Evolutionary conservation across 2,888 invertebrate species (phyloP).

Genomic region (Tiphia femorata): DNA sequence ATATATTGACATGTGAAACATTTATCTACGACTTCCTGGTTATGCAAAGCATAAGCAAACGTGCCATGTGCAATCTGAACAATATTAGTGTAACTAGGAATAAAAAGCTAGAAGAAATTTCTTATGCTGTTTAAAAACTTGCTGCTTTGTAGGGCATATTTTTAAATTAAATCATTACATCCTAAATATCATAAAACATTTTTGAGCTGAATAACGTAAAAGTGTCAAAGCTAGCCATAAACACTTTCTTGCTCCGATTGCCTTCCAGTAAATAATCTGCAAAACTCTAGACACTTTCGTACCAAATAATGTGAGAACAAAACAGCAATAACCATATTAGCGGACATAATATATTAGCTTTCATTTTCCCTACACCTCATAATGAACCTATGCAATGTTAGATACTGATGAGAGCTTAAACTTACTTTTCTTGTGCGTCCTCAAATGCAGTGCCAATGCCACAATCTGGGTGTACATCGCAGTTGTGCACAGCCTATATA

Average conservation of each 20-base stretch:
- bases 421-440: slow-evolving; percentile 68
- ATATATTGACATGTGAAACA: too few relatives aligned
- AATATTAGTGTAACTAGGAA: slow-evolving; percentile 22
- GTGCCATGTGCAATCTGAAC: slow-evolving; percentile 47
- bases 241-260: too few relatives aligned
- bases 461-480: slow-evolving; percentile 72
- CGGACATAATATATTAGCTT: slow-evolving; percentile 44
- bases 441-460: slow-evolving; percentile 72
- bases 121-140: slow-evolving; percentile 23
- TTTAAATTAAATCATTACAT: too few relatives aligned
- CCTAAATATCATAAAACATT: too few relatives aligned
- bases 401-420: slow-evolving; percentile 19
- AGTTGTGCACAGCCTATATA: slow-evolving; percentile 69
- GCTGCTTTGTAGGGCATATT: slow-evolving; percentile 39
- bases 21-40: not conserved
- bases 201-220: too few relatives aligned
- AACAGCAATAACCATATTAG: slow-evolving; percentile 51
- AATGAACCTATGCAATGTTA: slow-evolving; percentile 5
- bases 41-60: slow-evolving; percentile 47
- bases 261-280: too few relatives aligned
- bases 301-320: too few relatives aligned
- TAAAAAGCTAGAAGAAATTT: slow-evolving; percentile 3
- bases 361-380: slow-evolving; percentile 22
- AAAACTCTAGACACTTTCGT: too few relatives aligned
- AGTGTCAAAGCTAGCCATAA: too few relatives aligned